Evolutionary conservation across 2,888 invertebrate genomes (phyloP), one percentile per base, ranked within the genome.

Genomic region (Nesidiocoris tenuis): DNA sequence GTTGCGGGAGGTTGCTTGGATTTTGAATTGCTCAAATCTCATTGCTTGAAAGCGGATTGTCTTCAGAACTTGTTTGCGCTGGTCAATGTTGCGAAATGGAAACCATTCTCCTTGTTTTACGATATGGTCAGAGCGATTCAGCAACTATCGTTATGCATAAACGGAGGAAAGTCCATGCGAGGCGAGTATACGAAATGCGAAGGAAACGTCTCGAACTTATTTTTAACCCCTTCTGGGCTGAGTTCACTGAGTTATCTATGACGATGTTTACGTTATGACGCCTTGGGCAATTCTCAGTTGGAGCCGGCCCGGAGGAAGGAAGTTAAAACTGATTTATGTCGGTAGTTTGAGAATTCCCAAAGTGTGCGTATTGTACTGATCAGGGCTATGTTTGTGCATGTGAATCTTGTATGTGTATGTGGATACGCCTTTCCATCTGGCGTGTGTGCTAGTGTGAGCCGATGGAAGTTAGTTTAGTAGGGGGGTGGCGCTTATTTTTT

Each of bases 241-340:
- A 3, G 3, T 39, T 39, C 39, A 3, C 39, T 56, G 56, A 67
- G 67, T 67, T 56, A 67, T 67, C 67, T 67, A 67, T 21, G 67
- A 22, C 56, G 23, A 56, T 67, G 67, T 67, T 67, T 67, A 67
- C 67, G 67, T 67, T 67, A 67, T 67, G 67, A 67, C 55, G 56
- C 67, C 67, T 56, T 18, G 67, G 55, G 54, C 67, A 67, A 67
- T 67, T 67, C 67, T 55, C 9, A 1, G 67, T 19, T 67, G 67
- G 56, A 54, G n/a, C 56, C 54, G 21, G 12, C 39, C 12, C 39
- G 55, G 55, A 56, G 56, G 67, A 56, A 56, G 67, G 67, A 67
- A 55, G 67, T 67, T 67, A 56, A 67, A 67, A 67, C 67, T 67
- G 67, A 67, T 67, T 67, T 67, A 67, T 67, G 67, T 39, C 39